Evolutionary conservation across 2,888 invertebrate species (phyloP), one percentile per base, ranked within the genome.

Genomic region (Ormia ochracea): DNA sequence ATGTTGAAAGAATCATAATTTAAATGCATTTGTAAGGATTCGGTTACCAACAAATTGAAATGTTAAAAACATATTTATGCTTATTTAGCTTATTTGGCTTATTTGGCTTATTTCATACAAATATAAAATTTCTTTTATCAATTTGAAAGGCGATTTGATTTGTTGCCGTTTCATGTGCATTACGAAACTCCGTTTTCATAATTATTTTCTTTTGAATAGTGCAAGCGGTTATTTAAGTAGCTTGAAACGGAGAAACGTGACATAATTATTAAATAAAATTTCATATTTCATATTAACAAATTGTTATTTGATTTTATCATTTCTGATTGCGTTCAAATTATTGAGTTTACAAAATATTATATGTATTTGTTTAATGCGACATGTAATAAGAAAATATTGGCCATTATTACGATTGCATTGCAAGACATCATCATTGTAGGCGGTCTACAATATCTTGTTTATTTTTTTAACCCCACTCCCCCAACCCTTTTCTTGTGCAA

Each of bases 311-410:
- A 5, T 43, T 36, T 36, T n/a, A 41, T 31, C 4, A 14, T 9
- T 45, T 19, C 4, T 63, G 45, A 33, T 48, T 50, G 14, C n/a
- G 33, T 48, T 21, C 21, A 23, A 23, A 48, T 26, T 38, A 7
- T 50, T 36, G 3, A 17, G 36, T 43, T 68, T 54, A 68, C 66
- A 54, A 54, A 68, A 54, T 68, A 41, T 54, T 26, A 17, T 54
- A 17, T 14, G n/a, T 50, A 26, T 31, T 61, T 28, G 3, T 50
- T 63, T 43, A 23, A 56, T 6, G 14, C 54, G 45, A 69, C 58
- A 48, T 28, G 36, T 48, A 48, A 48, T 12, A 36, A 45, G 38
- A 70, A 48, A 58, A 23, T 38, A 58, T 36, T 45, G 33, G 31
- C 17, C 36, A 26, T 45, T 45, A n/a, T 70, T 50, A 45, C 10